Conservation (phyloP, 2,797 vertebrate species). For the Lacerta agilis region DNA sequence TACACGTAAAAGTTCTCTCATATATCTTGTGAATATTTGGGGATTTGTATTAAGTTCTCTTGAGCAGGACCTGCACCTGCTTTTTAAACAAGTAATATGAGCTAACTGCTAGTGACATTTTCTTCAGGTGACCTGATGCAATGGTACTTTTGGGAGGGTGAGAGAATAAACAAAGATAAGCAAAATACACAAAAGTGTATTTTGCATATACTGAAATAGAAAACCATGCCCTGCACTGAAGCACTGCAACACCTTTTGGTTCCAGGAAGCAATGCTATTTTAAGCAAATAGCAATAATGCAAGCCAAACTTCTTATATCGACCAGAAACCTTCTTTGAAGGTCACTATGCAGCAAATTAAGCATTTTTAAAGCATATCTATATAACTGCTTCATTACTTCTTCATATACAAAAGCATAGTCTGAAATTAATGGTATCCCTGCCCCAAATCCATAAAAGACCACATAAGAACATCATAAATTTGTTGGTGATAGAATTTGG, state of each 20-base stretch:
- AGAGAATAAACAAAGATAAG: constrained; percentile 2
- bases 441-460: neutral
- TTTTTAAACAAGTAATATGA: constrained; percentile 14
- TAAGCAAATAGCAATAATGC: constrained; percentile 23
- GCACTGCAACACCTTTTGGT: neutral
- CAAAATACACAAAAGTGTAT: constrained; percentile 20
- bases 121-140: constrained; percentile 20
- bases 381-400: neutral
- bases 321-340: neutral
- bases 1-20: neutral
- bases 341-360: constrained; percentile 11
- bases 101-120: constrained; percentile 17
- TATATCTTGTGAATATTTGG: neutral
- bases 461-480: neutral
- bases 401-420: neutral
- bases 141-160: neutral
- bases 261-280: constrained; percentile 22
- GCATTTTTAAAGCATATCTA: neutral
- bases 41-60: neutral
- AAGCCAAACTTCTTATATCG: constrained; percentile 12
- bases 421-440: neutral
- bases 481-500: neutral
- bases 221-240: neutral
- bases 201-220: constrained; percentile 27
- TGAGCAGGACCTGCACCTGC: neutral